Base-by-base conservation (phyloP, 2,797 vertebrate genomes). In the Phaenicophaeus curvirostris region DNA sequence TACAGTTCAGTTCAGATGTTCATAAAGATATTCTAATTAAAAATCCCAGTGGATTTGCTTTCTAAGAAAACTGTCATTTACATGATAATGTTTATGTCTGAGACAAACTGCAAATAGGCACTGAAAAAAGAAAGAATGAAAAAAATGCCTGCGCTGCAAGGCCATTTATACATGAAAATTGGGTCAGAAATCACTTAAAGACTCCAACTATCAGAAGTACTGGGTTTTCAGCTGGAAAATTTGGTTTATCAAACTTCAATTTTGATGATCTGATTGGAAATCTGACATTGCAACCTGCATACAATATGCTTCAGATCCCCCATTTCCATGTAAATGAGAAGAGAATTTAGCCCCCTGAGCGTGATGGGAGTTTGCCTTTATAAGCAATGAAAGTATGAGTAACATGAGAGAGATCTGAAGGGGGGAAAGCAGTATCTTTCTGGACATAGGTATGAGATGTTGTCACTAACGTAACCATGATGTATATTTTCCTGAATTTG, bases 51-150 rank as follows among this genome's bases (percentile, higher is more conserved):
- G 76, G 89, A 95, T 89, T 42, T 88, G 80, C 89, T 96, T 96
- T 95, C 92, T 79, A 97, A 96, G 87, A 90, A 94, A 94, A 67
- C 82, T 13, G 55, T 55, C 48, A 68, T 94, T 90, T 88, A 88
- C 63, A 68, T 74, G 30, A 79, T 77, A 92, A 94, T 74, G 63
- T 71, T 90, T 84, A 65, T 50, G 44, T 93, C 91, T 79, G 51
- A 76, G 42, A 94, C 73, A 84, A 88, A 67, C 53, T 82, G 33
- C 80, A 90, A 93, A 85, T 28, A 94, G 41, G n/a, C 59, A 15
- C 21, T 41, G 72, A 50, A 79, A 59, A 87, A n/a, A 63, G 31
- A 71, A 75, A 67, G 46, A 77, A 68, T 24, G 18, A 25, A 21
- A 72, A 61, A 83, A 65, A 68, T 8, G 17, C n/a, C 42, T 39